phyloP scores from a whole-genome alignment of 1,140 invertebrate genomes.

The Drosophila pseudoobscura region DNA sequence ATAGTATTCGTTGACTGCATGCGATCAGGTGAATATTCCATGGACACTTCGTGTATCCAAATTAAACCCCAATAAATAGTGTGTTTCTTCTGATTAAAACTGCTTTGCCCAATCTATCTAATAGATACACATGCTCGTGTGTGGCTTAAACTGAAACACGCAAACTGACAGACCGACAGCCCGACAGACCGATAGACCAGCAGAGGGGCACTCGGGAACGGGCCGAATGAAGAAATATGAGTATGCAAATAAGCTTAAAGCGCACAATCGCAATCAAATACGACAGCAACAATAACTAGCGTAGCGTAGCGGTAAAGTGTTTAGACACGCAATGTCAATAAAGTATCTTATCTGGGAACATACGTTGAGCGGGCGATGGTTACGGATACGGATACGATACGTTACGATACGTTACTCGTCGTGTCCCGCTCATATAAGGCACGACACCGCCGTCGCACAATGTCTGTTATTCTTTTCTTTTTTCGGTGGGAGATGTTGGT shows the following conservation, averaged over 20 bases:
- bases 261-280: slow-evolving; percentile 78
- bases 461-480: slow-evolving; percentile 26
- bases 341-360: slow-evolving; percentile 74
- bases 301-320: slow-evolving; percentile 75
- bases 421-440: slow-evolving; percentile 46
- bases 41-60: slow-evolving; percentile 31
- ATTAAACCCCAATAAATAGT: slow-evolving; percentile 49
- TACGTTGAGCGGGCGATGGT: slow-evolving; percentile 60
- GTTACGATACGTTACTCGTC: slow-evolving; percentile 20
- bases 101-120: slow-evolving; percentile 45
- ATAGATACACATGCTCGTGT: slow-evolving; percentile 52
- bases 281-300: slow-evolving; percentile 68
- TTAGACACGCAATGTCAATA: slow-evolving; percentile 81
- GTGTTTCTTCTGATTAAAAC: slow-evolving; percentile 54
- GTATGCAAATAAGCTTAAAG: slow-evolving; percentile 79
- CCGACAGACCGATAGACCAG: slow-evolving; percentile 16
- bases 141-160: slow-evolving; percentile 39
- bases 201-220: too few species aligned
- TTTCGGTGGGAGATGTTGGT: slow-evolving; percentile 4
- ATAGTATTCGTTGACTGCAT: neutral
- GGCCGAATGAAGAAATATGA: slow-evolving; percentile 67
- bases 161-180: slow-evolving; percentile 26
- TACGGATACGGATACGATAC: slow-evolving; percentile 55
- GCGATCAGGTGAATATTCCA: slow-evolving; percentile 33
- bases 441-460: slow-evolving; percentile 36